Conservation (phyloP, 53 echinoderm and acorn worm genomes). For the Actinopyga echinites region DNA sequence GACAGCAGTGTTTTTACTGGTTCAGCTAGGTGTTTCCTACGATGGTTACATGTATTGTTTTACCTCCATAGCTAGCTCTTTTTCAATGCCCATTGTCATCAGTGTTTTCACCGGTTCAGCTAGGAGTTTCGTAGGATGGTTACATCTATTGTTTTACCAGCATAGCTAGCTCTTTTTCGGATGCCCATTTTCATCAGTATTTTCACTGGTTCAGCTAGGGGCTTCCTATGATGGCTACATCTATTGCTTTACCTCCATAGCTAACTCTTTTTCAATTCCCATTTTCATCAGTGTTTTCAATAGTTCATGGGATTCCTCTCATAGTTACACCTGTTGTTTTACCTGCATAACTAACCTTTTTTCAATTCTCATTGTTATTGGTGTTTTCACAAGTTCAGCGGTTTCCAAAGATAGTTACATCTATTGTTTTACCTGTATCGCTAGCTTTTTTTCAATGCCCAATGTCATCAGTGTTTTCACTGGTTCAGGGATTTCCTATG, state of each 20-base stretch:
- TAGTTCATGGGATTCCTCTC: background rate
- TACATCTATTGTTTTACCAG: too few species aligned
- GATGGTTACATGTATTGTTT: background rate
- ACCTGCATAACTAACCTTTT: slow-evolving; percentile 46
- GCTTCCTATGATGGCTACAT: too few species aligned
- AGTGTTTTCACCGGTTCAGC: slow-evolving; percentile 41
- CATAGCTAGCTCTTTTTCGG: too few species aligned
- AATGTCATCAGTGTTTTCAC: slow-evolving; percentile 50
- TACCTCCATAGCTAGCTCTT: slow-evolving; percentile 44
- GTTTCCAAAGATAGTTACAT: background rate
- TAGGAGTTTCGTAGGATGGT: background rate
- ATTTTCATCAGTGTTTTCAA: slow-evolving; percentile 53
- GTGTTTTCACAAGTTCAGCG: slow-evolving; percentile 33
- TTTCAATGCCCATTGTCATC: slow-evolving; percentile 57
- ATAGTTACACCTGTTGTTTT: background rate
- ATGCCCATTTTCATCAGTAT: too few species aligned
- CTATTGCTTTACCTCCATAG: slow-evolving; percentile 40
- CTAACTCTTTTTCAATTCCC: slow-evolving; percentile 55
- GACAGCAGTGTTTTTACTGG: slow-evolving; percentile 43
- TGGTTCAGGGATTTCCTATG: background rate
- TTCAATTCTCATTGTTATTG: slow-evolving; percentile 53
- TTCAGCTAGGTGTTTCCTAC: background rate
- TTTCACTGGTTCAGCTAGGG: too few species aligned
- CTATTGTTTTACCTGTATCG: slow-evolving; percentile 33
- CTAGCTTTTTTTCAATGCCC: slow-evolving; percentile 52